phyloP scores from a whole-genome alignment of 2,113 vertebrate genomes.

The Cisticola juncidis region DNA sequence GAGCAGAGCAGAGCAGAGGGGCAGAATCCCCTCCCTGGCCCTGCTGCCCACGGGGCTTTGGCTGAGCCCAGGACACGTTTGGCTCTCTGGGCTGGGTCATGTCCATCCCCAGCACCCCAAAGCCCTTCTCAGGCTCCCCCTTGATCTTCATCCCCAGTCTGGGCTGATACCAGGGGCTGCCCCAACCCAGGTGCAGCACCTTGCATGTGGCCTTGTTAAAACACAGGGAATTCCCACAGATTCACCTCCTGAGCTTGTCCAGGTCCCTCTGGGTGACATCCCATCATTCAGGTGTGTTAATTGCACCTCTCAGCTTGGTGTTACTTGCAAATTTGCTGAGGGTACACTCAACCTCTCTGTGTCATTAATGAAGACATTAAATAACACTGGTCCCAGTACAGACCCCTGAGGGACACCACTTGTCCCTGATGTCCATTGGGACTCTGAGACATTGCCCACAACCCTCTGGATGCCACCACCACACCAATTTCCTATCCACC shows the following conservation, averaged over 20 bases:
- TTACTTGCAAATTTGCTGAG: background rate
- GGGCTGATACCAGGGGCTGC: rapidly evolving
- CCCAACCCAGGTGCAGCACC: rapidly evolving
- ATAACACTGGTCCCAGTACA: background rate
- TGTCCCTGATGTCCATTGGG: background rate
- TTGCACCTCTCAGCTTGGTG: background rate
- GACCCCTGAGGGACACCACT: no score
- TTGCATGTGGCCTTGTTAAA: background rate
- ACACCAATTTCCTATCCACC: background rate
- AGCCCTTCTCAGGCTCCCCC: rapidly evolving
- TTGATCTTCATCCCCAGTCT: background rate
- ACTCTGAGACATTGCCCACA: background rate
- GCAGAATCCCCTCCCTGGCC: background rate
- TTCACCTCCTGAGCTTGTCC: no score
- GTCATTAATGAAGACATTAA: background rate
- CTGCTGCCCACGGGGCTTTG: background rate
- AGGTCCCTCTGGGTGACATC: background rate
- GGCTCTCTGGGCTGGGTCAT: background rate
- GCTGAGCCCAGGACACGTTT: background rate
- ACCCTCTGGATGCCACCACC: background rate
- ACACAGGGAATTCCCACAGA: background rate
- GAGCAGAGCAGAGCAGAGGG: background rate
- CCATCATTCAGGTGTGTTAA: rapidly evolving
- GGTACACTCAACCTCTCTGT: background rate
- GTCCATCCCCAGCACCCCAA: background rate